These are phyloP conservation scores for Drosophila paulistorum DNA, from an alignment of 1,140 invertebrate species.

Conservation along the genomic window DNA sequence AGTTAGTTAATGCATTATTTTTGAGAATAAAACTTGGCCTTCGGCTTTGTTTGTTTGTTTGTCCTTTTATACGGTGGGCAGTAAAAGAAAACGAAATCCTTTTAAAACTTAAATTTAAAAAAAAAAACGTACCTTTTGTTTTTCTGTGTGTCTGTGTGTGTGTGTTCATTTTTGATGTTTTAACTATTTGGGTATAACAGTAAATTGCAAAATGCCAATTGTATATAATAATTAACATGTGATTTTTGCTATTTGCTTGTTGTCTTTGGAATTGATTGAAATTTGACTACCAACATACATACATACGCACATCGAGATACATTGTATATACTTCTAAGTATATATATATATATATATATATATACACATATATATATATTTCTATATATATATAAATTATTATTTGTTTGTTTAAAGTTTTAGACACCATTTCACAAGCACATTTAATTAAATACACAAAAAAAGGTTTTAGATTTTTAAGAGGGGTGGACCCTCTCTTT, in stretches of 20 bases:
- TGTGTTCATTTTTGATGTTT: background rate
- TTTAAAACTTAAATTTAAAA: background rate
- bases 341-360: slow-evolving; percentile 27
- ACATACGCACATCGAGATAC: slow-evolving; percentile 32
- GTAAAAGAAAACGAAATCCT: background rate
- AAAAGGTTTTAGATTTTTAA: slow-evolving; percentile 24
- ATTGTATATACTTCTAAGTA: slow-evolving; percentile 27
- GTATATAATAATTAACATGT: slow-evolving; percentile 2
- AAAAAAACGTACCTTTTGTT: too few relatives aligned
- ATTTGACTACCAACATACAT: slow-evolving; percentile 47
- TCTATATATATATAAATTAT: slow-evolving; percentile 20
- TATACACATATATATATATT: background rate
- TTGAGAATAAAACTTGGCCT: background rate
- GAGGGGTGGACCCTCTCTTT: background rate
- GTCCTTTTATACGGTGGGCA: background rate
- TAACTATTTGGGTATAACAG: slow-evolving; percentile 1
- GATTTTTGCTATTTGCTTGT: slow-evolving; percentile 14
- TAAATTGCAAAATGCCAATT: background rate
- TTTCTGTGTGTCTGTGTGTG: too few relatives aligned
- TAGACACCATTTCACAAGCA: slow-evolving; percentile 73
- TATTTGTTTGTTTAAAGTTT: slow-evolving; percentile 50
- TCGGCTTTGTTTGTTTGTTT: background rate
- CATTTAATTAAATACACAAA: slow-evolving; percentile 66
- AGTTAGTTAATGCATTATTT: background rate
- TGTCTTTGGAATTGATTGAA: slow-evolving; percentile 37